Conservation (phyloP, 2,888 invertebrate species). For the Criorhina ranunculi region DNA sequence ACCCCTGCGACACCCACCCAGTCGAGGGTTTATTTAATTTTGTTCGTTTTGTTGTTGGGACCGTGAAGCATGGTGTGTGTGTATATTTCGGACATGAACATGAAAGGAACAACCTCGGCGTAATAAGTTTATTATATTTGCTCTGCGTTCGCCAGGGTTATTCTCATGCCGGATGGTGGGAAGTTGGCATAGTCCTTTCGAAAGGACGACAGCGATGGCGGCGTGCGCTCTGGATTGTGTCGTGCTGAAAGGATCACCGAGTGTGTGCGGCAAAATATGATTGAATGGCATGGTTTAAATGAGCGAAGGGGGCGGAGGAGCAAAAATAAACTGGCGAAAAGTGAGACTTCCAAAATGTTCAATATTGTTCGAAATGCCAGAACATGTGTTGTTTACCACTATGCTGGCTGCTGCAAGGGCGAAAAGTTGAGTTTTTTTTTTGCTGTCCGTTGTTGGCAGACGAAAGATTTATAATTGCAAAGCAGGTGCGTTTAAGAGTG, state of each 20-base stretch:
- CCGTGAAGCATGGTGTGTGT: conserved; percentile 47
- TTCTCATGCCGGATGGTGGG: conserved; percentile 28
- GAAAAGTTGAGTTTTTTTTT: conserved; percentile 13
- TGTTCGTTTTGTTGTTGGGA: conserved; percentile 61
- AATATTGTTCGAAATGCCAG: conserved; percentile 57
- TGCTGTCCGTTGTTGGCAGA: conserved; percentile 1
- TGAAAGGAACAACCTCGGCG: conserved; percentile 74
- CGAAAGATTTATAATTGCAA: conserved; percentile 66
- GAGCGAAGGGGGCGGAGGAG: conserved; percentile 21
- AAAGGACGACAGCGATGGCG: conserved; percentile 14
- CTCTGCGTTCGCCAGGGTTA: conserved; percentile 61
- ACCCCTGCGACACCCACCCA: no score
- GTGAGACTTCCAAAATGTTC: conserved; percentile 65
- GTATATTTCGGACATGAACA: conserved; percentile 72
- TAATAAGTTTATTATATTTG: conserved; percentile 76
- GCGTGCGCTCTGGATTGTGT: conserved; percentile 26
- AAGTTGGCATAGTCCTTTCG: conserved; percentile 19
- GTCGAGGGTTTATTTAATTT: conserved; percentile 65
- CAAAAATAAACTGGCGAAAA: conserved; percentile 54
- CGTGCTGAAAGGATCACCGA: conserved; percentile 43
- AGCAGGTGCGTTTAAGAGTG: conserved; percentile 67
- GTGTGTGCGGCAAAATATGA: conserved; percentile 55
- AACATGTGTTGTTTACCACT: conserved; percentile 69
- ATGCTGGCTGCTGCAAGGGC: neutral
- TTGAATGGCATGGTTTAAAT: conserved; percentile 51